Conservation (phyloP, 1,140 invertebrate genomes). For the Centruroides sculpturatus region DNA sequence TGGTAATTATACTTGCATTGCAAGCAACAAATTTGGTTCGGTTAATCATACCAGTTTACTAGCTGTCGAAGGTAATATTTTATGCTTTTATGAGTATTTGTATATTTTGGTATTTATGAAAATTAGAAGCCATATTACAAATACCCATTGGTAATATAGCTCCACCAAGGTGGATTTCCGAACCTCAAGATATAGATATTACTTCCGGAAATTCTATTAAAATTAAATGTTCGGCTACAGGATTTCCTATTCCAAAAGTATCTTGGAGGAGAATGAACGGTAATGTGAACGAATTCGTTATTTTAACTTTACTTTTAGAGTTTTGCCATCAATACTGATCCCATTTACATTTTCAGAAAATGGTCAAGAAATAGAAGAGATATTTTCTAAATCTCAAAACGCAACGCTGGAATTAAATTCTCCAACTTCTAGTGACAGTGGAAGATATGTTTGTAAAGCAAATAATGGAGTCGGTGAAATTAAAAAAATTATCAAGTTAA, state of each 20-base stretch:
- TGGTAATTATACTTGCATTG: constrained; percentile 72
- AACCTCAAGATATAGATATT: constrained; percentile 70
- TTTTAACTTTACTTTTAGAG: too few relatives aligned
- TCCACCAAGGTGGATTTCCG: constrained; percentile 72
- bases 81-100: too few relatives aligned
- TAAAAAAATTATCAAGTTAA: constrained; percentile 32
- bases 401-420: constrained; percentile 4
- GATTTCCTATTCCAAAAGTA: constrained; percentile 70
- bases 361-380: background rate
- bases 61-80: constrained; percentile 7
- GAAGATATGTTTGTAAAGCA: constrained; percentile 36
- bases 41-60: constrained; percentile 23
- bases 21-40: constrained; percentile 81
- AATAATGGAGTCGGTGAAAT: constrained; percentile 33
- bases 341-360: background rate
- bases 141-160: background rate
- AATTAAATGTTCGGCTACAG: constrained; percentile 75
- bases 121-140: background rate
- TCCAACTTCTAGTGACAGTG: constrained; percentile 12
- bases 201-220: constrained; percentile 64
- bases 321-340: too few relatives aligned
- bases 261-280: constrained; percentile 43
- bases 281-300: too few relatives aligned
- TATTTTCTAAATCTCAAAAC: background rate
- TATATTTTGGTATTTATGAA: too few relatives aligned